Evolutionary conservation across 2,888 invertebrate genomes (phyloP), one percentile per base, ranked within the genome.

Genomic region (Polymixis lichenea): DNA sequence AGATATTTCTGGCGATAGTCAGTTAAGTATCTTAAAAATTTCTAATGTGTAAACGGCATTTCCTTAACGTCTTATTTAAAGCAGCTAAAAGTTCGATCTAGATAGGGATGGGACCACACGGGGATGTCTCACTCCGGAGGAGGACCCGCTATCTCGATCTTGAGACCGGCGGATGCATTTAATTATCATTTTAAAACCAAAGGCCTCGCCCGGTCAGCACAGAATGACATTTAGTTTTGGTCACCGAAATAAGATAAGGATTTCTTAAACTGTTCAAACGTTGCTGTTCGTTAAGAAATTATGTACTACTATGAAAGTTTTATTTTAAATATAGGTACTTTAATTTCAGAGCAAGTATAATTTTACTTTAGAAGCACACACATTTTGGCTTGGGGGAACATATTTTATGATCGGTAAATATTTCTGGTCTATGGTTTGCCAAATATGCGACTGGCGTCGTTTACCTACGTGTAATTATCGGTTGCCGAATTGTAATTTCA

Each of bases 81-180:
- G 82, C 83, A 83, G 85, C 83, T 85, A 78, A 86, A 84, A 86
- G 90, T 92, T 90, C 88, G 93, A 95, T 95, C 94, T 92, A 90
- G 94, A 94, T 94, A 94, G 83, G 92, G 91, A 88, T 88, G 90
- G 90, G 95, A 95, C 95, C 95, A 95, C 95, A 95, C 94, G 89
- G 94, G 91, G 91, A 95, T 89, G 92, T 90, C 93, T 95, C 93
- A 94, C 93, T 94, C 93, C 90, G 92, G 91, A 91, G 89, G 89
- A 91, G 90, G 92, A 91, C 89, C 86, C 86, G 79, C 90, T 95
- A 95, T 95, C 95, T 93, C 60, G 80, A 95, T 95, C 95, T 95
- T 87, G 86, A 84, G 84, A 88, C 89, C 88, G 87, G 89, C 86
- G 90, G 87, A 81, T 88, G 86, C 87, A 89, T 92, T 91, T 92